Conservation (phyloP, 2,888 invertebrate genomes). For the Dioctria linearis region DNA sequence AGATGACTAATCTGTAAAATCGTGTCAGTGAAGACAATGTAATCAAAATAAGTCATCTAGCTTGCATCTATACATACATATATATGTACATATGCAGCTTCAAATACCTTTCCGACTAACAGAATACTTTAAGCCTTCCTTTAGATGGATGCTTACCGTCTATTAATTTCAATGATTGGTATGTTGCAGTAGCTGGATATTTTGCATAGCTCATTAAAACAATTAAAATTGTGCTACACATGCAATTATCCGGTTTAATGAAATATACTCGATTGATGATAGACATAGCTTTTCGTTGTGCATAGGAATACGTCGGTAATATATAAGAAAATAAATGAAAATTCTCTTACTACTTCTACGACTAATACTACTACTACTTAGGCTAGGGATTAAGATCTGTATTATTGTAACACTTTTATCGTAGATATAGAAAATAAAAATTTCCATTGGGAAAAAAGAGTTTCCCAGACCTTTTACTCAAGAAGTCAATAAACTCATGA, state of each 20-base stretch:
- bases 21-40: constrained; percentile 36
- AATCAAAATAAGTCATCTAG: constrained; percentile 42
- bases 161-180: not conserved
- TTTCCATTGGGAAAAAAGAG: too few species aligned
- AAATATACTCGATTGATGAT: not conserved
- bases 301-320: too few species aligned
- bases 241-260: not conserved
- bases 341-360: too few species aligned
- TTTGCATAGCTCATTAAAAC: constrained; percentile 26
- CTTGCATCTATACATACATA: not conserved
- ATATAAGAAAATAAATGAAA: too few species aligned
- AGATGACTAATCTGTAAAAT: constrained; percentile 13
- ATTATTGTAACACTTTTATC: too few species aligned
- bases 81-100: too few species aligned
- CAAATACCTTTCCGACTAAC: too few species aligned
- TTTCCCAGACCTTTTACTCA: not conserved
- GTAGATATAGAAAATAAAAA: too few species aligned
- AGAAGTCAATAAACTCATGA: constrained; percentile 6
- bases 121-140: not conserved
- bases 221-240: constrained; percentile 15
- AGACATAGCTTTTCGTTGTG: not conserved
- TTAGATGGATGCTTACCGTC: not conserved
- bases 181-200: not conserved
- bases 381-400: too few species aligned
- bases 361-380: too few species aligned